phyloP scores from a whole-genome alignment of 2,113 vertebrate species.

The Galbula dea region DNA sequence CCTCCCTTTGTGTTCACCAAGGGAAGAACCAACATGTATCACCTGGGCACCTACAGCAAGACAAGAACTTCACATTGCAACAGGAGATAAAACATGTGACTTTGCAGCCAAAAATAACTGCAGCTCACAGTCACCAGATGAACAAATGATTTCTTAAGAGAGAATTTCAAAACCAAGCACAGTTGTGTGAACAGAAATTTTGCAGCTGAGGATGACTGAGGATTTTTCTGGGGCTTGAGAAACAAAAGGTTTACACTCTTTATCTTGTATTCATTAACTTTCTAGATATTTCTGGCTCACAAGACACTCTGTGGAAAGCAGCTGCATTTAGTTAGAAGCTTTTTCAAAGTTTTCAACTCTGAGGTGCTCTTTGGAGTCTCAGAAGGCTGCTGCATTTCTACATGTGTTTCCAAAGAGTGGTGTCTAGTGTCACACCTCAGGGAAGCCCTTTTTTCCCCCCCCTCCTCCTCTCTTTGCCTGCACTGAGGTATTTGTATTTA shows the following conservation, averaged over 20 bases:
- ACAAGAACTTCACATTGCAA: background rate
- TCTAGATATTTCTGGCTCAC: conserved; percentile 69
- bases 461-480: background rate
- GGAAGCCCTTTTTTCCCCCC: background rate
- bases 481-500: background rate
- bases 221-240: background rate
- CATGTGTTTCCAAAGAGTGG: conserved; percentile 31
- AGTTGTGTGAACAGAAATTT: background rate
- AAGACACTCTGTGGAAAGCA: conserved; percentile 65
- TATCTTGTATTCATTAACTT: conserved; percentile 69
- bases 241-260: conserved; percentile 56
- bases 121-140: background rate
- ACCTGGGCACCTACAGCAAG: background rate
- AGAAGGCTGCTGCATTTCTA: conserved; percentile 59
- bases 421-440: conserved; percentile 54
- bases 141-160: background rate
- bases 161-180: background rate
- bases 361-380: conserved; percentile 53
- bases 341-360: conserved; percentile 49
- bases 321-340: conserved; percentile 73
- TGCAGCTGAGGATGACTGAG: background rate
- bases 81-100: background rate
- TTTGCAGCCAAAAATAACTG: conserved; percentile 8
- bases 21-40: background rate
- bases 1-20: background rate